Percentiles rank a stretch among this genome's conserved stretches.
phyloP scores from a whole-genome alignment of 2,113 vertebrate genomes.

The Origma solitaria region DNA sequence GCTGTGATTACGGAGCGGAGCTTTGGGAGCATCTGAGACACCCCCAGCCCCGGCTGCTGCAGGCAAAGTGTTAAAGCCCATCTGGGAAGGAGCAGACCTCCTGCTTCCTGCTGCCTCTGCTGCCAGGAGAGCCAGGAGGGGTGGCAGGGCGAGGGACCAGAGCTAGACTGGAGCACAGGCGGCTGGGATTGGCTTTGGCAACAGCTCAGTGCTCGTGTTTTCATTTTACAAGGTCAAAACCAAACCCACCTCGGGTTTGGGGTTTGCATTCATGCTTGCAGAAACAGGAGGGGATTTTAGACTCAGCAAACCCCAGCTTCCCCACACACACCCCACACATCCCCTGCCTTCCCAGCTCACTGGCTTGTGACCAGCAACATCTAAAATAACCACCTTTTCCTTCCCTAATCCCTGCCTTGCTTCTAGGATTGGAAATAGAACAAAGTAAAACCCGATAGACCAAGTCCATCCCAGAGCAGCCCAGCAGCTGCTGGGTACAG shows the following conservation, averaged over 20 bases:
- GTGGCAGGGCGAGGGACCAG: not conserved
- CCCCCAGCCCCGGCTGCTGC: not conserved
- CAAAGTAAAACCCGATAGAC: not conserved
- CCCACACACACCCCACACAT: not conserved
- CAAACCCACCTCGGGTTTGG: constrained; percentile 33
- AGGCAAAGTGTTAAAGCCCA: not conserved
- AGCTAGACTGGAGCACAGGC: not conserved
- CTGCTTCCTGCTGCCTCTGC: constrained; percentile 1
- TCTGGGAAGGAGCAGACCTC: not conserved
- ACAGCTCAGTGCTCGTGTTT: not conserved
- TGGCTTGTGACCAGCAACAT: constrained; percentile 1
- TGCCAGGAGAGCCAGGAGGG: constrained; percentile 8
- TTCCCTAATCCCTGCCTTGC: not conserved
- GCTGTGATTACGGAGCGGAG: not conserved
- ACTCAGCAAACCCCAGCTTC: not conserved
- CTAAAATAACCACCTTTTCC: not conserved
- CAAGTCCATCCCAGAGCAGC: not conserved
- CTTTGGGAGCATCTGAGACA: not conserved
- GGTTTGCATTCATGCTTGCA: not conserved
- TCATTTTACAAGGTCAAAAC: constrained; percentile 23
- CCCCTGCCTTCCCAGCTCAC: not conserved
- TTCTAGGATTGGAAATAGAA: not conserved
- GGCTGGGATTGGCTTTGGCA: not conserved
- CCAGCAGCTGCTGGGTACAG: not conserved
- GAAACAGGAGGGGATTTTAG: not conserved